Evolutionary conservation across 2,113 vertebrate genomes (phyloP).

Genomic region (Aldabrachelys gigantea): DNA sequence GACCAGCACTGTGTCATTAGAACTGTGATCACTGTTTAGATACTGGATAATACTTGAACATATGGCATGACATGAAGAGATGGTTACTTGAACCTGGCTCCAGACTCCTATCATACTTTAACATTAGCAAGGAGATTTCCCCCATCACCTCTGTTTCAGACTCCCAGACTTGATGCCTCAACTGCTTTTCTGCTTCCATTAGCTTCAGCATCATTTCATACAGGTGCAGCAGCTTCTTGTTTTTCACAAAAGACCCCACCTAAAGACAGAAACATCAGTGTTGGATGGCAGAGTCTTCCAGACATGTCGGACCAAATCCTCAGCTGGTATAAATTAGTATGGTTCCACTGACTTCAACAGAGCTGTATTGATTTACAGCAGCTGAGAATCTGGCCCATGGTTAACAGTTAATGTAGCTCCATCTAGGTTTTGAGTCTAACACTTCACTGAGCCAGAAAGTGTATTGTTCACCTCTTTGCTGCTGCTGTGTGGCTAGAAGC

Average conservation of each 20-base stretch:
- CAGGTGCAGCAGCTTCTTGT: constrained; percentile 71
- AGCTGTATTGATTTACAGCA: not conserved
- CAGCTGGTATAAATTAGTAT: not conserved
- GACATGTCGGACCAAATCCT: fast-evolving
- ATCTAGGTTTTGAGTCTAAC: not conserved
- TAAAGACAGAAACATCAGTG: constrained; percentile 61
- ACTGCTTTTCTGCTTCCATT: constrained; percentile 74
- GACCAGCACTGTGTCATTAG: not conserved
- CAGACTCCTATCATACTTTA: not conserved
- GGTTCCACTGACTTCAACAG: not conserved
- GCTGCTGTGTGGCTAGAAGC: not conserved
- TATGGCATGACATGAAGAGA: not conserved
- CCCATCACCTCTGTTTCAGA: constrained; percentile 84
- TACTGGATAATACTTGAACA: not conserved
- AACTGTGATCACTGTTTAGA: not conserved
- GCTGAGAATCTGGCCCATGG: not conserved
- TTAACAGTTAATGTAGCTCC: not conserved
- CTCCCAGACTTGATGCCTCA: constrained; percentile 63
- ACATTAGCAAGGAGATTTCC: not conserved
- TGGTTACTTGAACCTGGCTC: not conserved
- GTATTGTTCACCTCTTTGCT: not conserved
- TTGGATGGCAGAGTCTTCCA: not conserved
- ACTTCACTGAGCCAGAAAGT: not conserved
- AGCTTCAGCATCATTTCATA: constrained; percentile 78
- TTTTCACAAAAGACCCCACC: constrained; percentile 80